A percentile compares a stretch with the other conserved stretches of the same genome.
Evolutionary conservation across 1,140 invertebrate species (phyloP).

Genomic region (Macrobrachium nipponense): DNA sequence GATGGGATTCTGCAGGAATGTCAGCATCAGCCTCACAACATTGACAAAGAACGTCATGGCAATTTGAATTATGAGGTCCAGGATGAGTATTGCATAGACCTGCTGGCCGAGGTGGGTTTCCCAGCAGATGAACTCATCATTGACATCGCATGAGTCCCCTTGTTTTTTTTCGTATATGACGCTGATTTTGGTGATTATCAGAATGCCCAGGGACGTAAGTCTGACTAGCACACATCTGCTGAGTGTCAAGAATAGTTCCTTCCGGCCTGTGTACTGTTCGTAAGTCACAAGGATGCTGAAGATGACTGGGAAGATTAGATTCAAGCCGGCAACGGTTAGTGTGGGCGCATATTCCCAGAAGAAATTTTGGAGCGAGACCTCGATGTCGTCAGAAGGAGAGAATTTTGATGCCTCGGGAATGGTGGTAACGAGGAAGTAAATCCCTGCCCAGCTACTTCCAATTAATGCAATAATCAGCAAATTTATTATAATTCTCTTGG

Average conservation of each 20-base stretch:
- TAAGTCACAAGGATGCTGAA: slow-evolving; percentile 66
- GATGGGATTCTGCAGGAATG: slow-evolving; percentile 4
- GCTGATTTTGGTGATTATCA: slow-evolving; percentile 72
- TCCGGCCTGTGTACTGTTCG: slow-evolving; percentile 80
- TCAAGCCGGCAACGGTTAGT: slow-evolving; percentile 16
- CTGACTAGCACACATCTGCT: slow-evolving; percentile 77
- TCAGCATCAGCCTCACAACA: slow-evolving; percentile 71
- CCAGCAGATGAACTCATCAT: slow-evolving; percentile 75
- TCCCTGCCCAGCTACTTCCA: slow-evolving; percentile 33
- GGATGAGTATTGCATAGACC: slow-evolving; percentile 84
- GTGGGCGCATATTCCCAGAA: slow-evolving; percentile 45
- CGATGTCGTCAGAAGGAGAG: not conserved
- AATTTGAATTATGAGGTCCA: slow-evolving; percentile 79
- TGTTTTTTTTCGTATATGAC: slow-evolving; percentile 8
- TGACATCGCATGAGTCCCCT: not conserved
- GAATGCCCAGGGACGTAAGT: slow-evolving; percentile 73
- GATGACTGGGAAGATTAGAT: slow-evolving; percentile 35
- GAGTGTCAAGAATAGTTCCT: slow-evolving; percentile 77
- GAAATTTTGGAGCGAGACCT: not conserved
- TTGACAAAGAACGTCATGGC: slow-evolving; percentile 73
- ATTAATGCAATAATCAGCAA: not conserved
- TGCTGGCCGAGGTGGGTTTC: slow-evolving; percentile 91
- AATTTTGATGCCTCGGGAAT: no score
- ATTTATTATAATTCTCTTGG: slow-evolving; percentile 18
- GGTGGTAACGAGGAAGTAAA: slow-evolving; percentile 29